Evolutionary conservation across 2,797 vertebrate species (phyloP).

Genomic region (Rhynchotus rufescens): DNA sequence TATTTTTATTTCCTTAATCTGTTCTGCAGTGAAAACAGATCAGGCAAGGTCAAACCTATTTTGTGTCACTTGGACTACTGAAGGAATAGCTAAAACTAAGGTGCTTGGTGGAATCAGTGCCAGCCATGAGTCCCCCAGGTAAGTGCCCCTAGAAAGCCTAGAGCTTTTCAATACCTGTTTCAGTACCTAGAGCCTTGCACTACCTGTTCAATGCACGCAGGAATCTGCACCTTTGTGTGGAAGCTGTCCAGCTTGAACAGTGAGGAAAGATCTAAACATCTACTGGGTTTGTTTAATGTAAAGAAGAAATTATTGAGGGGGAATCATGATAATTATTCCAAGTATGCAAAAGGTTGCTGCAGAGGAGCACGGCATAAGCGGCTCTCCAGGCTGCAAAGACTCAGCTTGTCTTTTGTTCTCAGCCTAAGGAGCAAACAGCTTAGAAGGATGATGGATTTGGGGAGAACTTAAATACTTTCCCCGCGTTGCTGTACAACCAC

Average conservation of each 20-base stretch:
- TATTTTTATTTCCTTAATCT: neutral
- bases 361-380: neutral
- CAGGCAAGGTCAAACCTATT: neutral
- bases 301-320: constrained; percentile 30
- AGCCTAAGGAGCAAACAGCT: neutral
- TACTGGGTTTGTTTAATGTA: neutral
- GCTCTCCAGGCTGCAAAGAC: constrained; percentile 19
- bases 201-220: neutral
- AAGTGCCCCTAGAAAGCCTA: constrained; percentile 2
- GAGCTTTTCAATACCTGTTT: neutral
- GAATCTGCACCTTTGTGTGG: neutral
- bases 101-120: neutral
- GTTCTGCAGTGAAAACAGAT: neutral
- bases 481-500: neutral
- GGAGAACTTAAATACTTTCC: neutral
- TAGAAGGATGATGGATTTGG: neutral
- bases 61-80: neutral
- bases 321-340: constrained; percentile 15
- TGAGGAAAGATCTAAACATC: constrained; percentile 55
- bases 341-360: neutral
- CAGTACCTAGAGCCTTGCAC: neutral
- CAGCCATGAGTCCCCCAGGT: neutral
- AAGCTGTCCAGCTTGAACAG: constrained; percentile 19
- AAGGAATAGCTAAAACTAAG: neutral
- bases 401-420: constrained; percentile 1